phyloP scores from a whole-genome alignment of 2,797 vertebrate species.

The Pyrocephalus nanus region DNA sequence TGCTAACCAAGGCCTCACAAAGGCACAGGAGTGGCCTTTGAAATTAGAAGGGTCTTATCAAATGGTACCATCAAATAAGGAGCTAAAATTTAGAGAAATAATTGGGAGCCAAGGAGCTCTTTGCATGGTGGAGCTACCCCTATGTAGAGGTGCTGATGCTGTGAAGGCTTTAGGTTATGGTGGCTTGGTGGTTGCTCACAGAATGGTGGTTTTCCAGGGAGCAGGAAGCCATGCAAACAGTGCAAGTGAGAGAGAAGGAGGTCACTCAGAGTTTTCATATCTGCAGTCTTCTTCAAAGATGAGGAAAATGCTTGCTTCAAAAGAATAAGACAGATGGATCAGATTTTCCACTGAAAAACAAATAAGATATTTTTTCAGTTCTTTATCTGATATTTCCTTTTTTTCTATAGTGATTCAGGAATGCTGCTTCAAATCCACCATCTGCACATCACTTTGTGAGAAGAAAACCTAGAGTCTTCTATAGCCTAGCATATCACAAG shows the following conservation, averaged over 20 bases:
- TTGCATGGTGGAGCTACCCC: not conserved
- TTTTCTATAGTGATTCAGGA: not conserved
- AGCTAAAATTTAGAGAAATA: not conserved
- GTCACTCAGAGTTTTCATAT: not conserved
- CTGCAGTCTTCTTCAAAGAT: not conserved
- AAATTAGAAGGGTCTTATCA: not conserved
- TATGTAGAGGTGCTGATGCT: not conserved
- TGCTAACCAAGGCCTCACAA: not conserved
- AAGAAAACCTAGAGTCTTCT: not conserved
- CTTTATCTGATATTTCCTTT: not conserved
- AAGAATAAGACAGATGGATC: not conserved
- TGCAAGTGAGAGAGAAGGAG: not conserved
- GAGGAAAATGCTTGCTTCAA: not conserved
- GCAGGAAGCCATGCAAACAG: not conserved
- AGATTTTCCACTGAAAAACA: not conserved
- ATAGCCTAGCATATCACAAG: not conserved
- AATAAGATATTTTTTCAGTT: not conserved
- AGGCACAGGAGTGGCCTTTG: not conserved
- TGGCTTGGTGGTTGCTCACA: not conserved
- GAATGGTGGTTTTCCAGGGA: not conserved
- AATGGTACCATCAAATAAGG: not conserved
- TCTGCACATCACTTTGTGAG: not conserved
- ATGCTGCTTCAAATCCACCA: not conserved
- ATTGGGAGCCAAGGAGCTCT: rapidly evolving
- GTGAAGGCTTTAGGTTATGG: not conserved